Conservation (phyloP, 2,797 vertebrate species). For the Pogonophryne albipinna region DNA sequence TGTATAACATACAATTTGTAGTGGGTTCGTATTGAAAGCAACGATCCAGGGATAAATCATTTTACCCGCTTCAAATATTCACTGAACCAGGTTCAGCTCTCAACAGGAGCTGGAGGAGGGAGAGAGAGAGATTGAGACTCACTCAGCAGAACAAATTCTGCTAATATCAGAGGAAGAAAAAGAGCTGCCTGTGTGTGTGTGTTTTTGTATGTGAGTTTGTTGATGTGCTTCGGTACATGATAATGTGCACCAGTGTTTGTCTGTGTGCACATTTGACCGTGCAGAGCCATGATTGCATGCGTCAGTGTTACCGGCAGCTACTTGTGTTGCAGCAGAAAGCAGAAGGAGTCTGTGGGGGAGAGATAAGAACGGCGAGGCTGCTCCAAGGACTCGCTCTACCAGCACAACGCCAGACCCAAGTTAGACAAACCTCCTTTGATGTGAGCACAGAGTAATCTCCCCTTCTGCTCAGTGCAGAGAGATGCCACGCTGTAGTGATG, state of each 20-base stretch:
- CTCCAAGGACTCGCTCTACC: conserved; percentile 76
- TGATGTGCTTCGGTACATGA: conserved; percentile 36
- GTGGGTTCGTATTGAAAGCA: conserved; percentile 29
- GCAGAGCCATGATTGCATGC: conserved; percentile 60
- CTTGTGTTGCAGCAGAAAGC: conserved; percentile 77
- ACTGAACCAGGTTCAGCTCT: conserved; percentile 64
- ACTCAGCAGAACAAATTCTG: conserved; percentile 76
- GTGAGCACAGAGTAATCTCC: conserved; percentile 77
- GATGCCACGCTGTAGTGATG: conserved; percentile 67
- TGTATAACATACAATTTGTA: conserved; percentile 33
- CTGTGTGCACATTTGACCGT: conserved; percentile 55
- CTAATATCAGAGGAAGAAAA: conserved; percentile 62
- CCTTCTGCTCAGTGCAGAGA: conserved; percentile 63
- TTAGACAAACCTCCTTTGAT: conserved; percentile 84
- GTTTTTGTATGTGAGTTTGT: conserved; percentile 20
- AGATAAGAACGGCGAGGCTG: conserved; percentile 79
- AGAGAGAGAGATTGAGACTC: conserved; percentile 39
- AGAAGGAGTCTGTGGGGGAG: conserved; percentile 79
- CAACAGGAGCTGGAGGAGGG: conserved; percentile 49
- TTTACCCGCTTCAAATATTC: conserved; percentile 72
- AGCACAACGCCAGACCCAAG: conserved; percentile 78
- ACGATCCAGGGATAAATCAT: conserved; percentile 64
- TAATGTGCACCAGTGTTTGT: conserved; percentile 43
- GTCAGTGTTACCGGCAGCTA: conserved; percentile 73
- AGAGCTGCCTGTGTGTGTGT: conserved; percentile 43